Conservation (phyloP, 2,113 vertebrate species). For the Zosterops hypoxanthus region DNA sequence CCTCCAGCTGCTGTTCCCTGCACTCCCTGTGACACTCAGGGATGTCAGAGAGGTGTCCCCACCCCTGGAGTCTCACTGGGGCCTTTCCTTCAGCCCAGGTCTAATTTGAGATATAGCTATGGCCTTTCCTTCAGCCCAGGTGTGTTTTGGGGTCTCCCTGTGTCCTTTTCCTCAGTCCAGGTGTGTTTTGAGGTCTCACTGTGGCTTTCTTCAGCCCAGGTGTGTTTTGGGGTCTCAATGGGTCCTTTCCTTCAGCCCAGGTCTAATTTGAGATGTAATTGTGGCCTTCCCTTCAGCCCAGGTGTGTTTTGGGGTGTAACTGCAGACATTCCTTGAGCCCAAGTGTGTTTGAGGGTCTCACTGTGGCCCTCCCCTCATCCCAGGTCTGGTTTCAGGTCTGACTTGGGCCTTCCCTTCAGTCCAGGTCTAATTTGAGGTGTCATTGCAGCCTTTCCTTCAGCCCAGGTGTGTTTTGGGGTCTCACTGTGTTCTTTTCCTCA, state of each 20-base stretch:
- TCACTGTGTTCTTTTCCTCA: rapidly evolving
- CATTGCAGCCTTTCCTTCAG: rapidly evolving
- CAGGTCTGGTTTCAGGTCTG: rapidly evolving
- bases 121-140: not conserved
- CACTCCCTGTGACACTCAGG: rapidly evolving
- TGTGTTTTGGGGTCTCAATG: rapidly evolving
- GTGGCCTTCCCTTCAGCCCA: not conserved
- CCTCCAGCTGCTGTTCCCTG: not conserved
- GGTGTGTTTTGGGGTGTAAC: too few relatives aligned
- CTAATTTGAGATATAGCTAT: too few relatives aligned
- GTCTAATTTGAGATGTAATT: not conserved
- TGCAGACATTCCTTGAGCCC: not conserved
- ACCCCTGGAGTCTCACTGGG: not conserved
- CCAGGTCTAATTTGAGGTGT: not conserved
- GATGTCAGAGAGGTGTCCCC: not conserved
- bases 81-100: too few relatives aligned
- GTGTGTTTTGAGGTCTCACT: rapidly evolving
- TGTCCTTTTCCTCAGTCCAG: not conserved
- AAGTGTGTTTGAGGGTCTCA: not conserved
- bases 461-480: not conserved
- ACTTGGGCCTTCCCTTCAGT: rapidly evolving
- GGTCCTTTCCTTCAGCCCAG: not conserved
- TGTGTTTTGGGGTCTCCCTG: rapidly evolving
- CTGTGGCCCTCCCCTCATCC: too few relatives aligned
- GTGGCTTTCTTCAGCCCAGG: rapidly evolving